phyloP scores from a whole-genome alignment of 2,113 vertebrate species.

The Channa argus region DNA sequence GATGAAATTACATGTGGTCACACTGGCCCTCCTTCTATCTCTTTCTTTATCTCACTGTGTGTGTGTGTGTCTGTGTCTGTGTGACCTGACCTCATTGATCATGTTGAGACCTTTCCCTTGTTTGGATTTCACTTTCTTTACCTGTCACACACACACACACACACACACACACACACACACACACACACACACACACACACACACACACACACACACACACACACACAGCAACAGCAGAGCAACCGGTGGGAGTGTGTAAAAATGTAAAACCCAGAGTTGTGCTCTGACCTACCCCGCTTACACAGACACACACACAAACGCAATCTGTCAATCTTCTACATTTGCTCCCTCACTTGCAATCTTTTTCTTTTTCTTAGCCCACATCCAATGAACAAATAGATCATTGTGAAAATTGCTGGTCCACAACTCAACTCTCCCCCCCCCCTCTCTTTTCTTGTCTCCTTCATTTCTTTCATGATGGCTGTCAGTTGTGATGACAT shows the following conservation, averaged over 20 bases:
- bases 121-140: slow-evolving; percentile 44
- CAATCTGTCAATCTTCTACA: slow-evolving; percentile 41
- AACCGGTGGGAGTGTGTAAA: slow-evolving; percentile 68
- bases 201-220: slow-evolving; percentile 23
- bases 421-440: slow-evolving; percentile 31
- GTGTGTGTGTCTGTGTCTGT: slow-evolving; percentile 24
- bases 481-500: slow-evolving; percentile 72
- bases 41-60: background rate
- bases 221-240: slow-evolving; percentile 64
- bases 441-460: background rate
- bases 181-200: too few relatives aligned
- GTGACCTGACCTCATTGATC: slow-evolving; percentile 13
- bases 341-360: slow-evolving; percentile 53
- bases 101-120: slow-evolving; percentile 39
- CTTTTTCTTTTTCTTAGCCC: slow-evolving; percentile 54
- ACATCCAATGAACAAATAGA: slow-evolving; percentile 66
- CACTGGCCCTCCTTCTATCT: too few relatives aligned
- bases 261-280: slow-evolving; percentile 70
- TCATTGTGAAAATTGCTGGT: slow-evolving; percentile 64
- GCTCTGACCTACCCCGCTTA: slow-evolving; percentile 24
- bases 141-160: slow-evolving; percentile 19
- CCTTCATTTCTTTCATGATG: slow-evolving; percentile 38
- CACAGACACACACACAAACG: slow-evolving; percentile 34
- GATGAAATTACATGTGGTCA: too few relatives aligned
- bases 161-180: too few relatives aligned